Percentiles rank a stretch among this genome's conserved stretches.
These are phyloP conservation scores for Megamerina dolium DNA, from an alignment of 2,888 invertebrate genomes.

Conservation along the genomic window DNA sequence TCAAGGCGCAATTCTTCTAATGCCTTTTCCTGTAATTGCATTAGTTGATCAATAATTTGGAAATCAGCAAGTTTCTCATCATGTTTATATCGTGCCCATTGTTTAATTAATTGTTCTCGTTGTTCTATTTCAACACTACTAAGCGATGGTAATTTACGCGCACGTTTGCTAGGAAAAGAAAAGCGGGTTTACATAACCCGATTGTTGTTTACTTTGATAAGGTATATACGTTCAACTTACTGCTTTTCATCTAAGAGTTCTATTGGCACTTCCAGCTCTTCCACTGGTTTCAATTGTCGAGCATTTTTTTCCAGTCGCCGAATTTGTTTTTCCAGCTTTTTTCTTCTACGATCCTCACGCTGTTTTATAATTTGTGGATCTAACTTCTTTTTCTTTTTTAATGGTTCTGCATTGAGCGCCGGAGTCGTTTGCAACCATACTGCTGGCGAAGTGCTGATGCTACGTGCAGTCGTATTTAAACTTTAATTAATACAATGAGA, in stretches of 20 bases:
- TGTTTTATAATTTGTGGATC: conserved; percentile 76
- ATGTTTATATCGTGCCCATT: conserved; percentile 69
- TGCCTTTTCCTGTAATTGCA: conserved; percentile 69
- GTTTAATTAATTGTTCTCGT: conserved; percentile 61
- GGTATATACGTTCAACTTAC: conserved; percentile 20
- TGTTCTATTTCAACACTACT: conserved; percentile 58
- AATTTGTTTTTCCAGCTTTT: conserved; percentile 82
- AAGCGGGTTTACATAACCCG: background rate
- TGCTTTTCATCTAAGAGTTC: conserved; percentile 49
- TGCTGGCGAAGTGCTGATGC: conserved; percentile 12
- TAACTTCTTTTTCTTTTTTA: conserved; percentile 82
- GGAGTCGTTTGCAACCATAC: conserved; percentile 36
- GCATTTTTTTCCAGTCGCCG: conserved; percentile 72
- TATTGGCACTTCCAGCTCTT: conserved; percentile 73
- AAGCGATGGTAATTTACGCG: conserved; percentile 51
- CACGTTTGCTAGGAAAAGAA: conserved; percentile 48
- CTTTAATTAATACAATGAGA: too few species aligned
- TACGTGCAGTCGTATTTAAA: too few species aligned
- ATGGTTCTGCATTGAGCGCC: conserved; percentile 63
- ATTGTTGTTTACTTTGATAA: background rate
- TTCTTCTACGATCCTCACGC: conserved; percentile 74
- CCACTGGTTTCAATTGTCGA: conserved; percentile 81
- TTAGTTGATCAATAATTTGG: conserved; percentile 62
- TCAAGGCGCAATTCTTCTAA: conserved; percentile 71
- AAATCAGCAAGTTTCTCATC: conserved; percentile 60